Conservation (phyloP, 2,888 invertebrate genomes). For the Lasioglossum pauxillum region DNA sequence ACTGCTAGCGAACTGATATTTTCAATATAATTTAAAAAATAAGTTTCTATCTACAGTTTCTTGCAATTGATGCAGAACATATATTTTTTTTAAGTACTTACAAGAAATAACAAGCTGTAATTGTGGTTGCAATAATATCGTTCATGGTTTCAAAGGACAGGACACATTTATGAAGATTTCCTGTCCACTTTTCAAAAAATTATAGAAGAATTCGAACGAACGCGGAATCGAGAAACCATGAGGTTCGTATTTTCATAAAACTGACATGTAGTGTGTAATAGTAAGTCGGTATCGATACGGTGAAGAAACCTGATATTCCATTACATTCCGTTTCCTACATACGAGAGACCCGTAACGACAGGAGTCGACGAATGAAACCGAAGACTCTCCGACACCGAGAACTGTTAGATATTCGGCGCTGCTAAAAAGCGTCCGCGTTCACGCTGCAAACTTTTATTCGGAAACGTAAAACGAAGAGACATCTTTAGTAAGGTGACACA, state of each 20-base stretch:
- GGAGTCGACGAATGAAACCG: constrained; percentile 61
- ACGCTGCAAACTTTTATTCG: constrained; percentile 50
- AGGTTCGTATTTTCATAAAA: constrained; percentile 57
- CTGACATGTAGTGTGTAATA: constrained; percentile 29
- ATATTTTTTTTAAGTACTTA: no score
- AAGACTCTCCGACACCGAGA: constrained; percentile 53
- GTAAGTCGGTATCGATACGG: constrained; percentile 36
- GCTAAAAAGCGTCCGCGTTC: constrained; percentile 23
- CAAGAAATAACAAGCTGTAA: no score
- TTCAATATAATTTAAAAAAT: no score
- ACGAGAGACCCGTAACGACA: constrained; percentile 48
- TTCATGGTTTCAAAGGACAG: background rate
- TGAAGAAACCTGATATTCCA: constrained; percentile 61
- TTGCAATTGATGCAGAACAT: no score
- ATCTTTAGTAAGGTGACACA: constrained; percentile 7
- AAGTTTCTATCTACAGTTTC: no score
- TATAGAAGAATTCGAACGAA: constrained; percentile 4
- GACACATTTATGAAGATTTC: background rate
- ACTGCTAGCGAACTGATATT: no score
- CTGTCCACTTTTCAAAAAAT: background rate
- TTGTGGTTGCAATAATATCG: background rate
- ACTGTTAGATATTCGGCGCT: constrained; percentile 38
- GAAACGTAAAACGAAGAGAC: constrained; percentile 15
- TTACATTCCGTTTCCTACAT: constrained; percentile 49
- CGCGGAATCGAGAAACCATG: constrained; percentile 24